Conservation (phyloP, 2,888 invertebrate genomes). For the Epinotia bilunana region DNA sequence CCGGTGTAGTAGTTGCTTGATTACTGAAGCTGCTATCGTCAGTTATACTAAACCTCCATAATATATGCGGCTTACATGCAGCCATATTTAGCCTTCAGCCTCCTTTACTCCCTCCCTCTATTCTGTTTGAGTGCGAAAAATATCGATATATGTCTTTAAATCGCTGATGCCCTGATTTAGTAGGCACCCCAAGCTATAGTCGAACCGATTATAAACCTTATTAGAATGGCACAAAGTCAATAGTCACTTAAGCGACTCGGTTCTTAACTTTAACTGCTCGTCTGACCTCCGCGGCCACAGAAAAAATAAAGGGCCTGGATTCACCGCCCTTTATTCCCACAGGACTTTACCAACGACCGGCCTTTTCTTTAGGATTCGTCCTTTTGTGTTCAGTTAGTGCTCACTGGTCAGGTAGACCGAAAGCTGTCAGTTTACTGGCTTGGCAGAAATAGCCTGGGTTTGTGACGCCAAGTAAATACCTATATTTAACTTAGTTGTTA, state of each 20-base stretch:
- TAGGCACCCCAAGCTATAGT: background rate
- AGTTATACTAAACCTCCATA: too few species aligned
- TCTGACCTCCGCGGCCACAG: conserved; percentile 71
- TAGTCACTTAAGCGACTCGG: background rate
- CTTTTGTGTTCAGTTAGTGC: background rate
- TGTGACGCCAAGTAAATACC: background rate
- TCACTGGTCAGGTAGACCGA: conserved; percentile 3
- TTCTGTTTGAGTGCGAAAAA: too few species aligned
- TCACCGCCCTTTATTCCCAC: conserved; percentile 51
- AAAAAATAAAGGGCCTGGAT: conserved; percentile 62
- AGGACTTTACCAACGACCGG: background rate
- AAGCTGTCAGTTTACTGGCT: background rate
- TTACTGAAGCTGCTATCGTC: too few species aligned
- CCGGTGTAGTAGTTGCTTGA: too few species aligned
- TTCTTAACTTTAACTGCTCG: conserved; percentile 66
- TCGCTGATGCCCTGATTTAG: background rate
- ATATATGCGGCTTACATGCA: too few species aligned
- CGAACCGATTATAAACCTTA: background rate
- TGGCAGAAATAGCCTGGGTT: background rate
- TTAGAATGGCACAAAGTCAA: background rate
- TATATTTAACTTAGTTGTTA: background rate
- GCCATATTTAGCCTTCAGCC: too few species aligned
- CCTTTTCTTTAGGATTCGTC: background rate
- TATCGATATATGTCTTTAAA: too few species aligned
- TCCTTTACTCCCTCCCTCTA: too few species aligned